A percentile compares a stretch with the other conserved stretches of the same genome.
phyloP scores from a whole-genome alignment of 2,888 invertebrate genomes.

The Heliconius cydno region DNA sequence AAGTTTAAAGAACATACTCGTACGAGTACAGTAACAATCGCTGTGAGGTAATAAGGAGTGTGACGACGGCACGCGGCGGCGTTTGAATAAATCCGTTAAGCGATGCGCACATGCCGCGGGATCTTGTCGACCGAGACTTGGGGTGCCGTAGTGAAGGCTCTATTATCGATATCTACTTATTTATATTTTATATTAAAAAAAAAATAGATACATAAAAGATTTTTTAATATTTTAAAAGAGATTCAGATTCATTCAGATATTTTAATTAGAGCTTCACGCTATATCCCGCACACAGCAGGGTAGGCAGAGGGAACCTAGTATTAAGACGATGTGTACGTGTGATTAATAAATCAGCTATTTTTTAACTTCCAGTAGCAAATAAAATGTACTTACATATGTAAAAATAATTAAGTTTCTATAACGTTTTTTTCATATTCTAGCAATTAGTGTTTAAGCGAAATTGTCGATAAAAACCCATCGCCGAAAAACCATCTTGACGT shows the following conservation, averaged over 20 bases:
- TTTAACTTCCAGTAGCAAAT: not conserved
- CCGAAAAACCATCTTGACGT: conserved; percentile 49
- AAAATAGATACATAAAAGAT: not conserved
- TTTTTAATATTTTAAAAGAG: not conserved
- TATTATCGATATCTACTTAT: conserved; percentile 3
- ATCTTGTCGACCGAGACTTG: conserved; percentile 73
- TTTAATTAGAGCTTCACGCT: not conserved
- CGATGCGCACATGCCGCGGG: conserved; percentile 72
- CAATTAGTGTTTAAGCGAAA: not conserved
- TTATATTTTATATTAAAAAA: too few species aligned
- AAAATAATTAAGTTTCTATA: too few species aligned
- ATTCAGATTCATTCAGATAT: not conserved
- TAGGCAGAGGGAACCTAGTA: too few species aligned
- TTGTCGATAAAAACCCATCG: conserved; percentile 27
- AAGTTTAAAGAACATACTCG: not conserved
- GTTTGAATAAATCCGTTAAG: conserved; percentile 81
- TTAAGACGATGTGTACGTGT: too few species aligned
- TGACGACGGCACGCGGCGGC: conserved; percentile 62
- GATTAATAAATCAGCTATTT: not conserved
- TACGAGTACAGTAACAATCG: conserved; percentile 38
- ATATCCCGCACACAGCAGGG: too few species aligned
- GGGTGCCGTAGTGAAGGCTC: conserved; percentile 59
- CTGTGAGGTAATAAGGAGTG: conserved; percentile 40
- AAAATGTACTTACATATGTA: not conserved
- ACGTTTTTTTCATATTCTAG: not conserved